Percentiles rank a stretch among this genome's conserved stretches.
Evolutionary conservation across 2,888 invertebrate genomes (phyloP).

Genomic region (Disparrhopalites patrizii): DNA sequence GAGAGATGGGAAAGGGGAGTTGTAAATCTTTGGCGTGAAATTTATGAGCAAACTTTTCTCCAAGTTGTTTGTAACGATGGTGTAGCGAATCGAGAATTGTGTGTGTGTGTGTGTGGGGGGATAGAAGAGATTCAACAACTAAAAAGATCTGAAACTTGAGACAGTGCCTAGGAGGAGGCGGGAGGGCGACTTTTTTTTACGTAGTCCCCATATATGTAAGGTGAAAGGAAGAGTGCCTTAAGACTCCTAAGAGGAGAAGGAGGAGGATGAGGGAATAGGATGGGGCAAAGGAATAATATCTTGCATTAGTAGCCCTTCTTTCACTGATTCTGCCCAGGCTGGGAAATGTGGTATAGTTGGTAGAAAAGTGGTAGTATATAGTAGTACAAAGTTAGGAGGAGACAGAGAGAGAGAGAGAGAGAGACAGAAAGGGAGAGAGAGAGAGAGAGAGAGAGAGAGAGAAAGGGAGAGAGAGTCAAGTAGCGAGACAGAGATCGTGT

Average conservation of each 20-base stretch:
- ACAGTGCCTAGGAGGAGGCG: background rate
- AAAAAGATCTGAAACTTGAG: too few relatives aligned
- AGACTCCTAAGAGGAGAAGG: too few relatives aligned
- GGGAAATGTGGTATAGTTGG: too few relatives aligned
- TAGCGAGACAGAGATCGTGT: too few relatives aligned
- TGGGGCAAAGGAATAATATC: background rate
- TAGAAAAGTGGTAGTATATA: too few relatives aligned
- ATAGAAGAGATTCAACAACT: background rate
- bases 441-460: background rate
- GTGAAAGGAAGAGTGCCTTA: background rate
- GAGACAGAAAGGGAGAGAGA: too few relatives aligned
- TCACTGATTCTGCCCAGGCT: too few relatives aligned
- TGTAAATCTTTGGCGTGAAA: slow-evolving; percentile 41
- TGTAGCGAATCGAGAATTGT: slow-evolving; percentile 28
- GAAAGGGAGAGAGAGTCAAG: background rate
- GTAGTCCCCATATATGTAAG: background rate
- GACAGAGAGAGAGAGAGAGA: too few relatives aligned
- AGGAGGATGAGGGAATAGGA: background rate
- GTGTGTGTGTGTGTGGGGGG: background rate
- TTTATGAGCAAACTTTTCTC: slow-evolving; percentile 43
- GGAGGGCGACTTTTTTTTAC: background rate
- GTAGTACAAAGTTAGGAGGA: too few relatives aligned
- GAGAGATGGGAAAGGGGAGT: slow-evolving; percentile 32
- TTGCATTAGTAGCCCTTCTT: background rate
- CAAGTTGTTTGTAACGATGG: slow-evolving; percentile 37